Evolutionary conservation across 2,113 vertebrate genomes (phyloP).

Genomic region (Chroicocephalus ridibundus): DNA sequence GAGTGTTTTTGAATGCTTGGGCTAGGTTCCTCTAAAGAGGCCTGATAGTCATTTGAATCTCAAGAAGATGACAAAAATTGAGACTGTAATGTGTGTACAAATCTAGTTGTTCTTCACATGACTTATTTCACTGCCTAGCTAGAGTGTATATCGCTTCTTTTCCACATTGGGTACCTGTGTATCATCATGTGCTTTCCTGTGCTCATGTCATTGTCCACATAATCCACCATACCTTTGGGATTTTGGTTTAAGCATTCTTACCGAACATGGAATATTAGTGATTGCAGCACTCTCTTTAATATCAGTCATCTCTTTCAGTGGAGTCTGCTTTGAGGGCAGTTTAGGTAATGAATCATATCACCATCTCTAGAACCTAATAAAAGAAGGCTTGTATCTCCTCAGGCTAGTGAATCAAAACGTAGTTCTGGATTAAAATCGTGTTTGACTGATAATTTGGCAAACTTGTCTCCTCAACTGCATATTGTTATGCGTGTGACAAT

Average conservation of each 20-base stretch:
- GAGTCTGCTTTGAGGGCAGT: background rate
- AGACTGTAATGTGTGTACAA: background rate
- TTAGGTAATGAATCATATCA: background rate
- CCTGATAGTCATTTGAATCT: background rate
- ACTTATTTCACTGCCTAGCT: background rate
- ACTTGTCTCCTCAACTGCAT: background rate
- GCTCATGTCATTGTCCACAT: background rate
- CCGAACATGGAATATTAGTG: background rate
- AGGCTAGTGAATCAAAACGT: background rate
- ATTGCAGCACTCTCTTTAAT: background rate
- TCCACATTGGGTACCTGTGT: background rate
- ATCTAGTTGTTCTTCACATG: accelerated
- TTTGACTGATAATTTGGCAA: background rate
- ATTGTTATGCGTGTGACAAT: background rate
- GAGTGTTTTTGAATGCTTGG: background rate
- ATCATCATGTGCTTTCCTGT: background rate
- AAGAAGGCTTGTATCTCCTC: background rate
- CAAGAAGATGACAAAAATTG: background rate
- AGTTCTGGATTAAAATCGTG: background rate
- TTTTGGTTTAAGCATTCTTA: background rate
- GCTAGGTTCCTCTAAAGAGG: background rate
- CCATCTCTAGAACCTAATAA: background rate
- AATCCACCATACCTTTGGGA: background rate
- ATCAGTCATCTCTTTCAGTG: background rate
- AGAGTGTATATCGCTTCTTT: background rate